Base-by-base conservation (phyloP, 2,797 vertebrate species). In the Aselliscus stoliczkanus region DNA sequence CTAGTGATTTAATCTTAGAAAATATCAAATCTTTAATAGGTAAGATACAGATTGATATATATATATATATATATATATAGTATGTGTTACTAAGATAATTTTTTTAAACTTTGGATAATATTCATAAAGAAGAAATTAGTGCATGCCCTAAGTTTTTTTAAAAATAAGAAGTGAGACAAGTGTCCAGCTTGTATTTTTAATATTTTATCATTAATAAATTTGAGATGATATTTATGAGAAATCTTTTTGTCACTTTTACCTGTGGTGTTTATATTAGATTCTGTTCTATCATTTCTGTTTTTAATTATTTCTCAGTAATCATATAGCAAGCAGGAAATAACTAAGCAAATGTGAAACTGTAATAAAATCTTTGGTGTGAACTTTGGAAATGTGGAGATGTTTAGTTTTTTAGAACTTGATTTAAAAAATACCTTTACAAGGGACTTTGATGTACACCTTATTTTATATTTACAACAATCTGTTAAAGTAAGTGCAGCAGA, bases 1-100 rank as follows among this genome's bases (percentile, higher is more conserved):
- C 99, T 97, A 99, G 99, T 98, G 99, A 99, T 97, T 97, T 99
- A 90, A 99, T 99, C 88, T 99, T 99, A 98, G 99, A 99, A 99
- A 99, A 99, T 98, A 99, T 99, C 97, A 99, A 99, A 98, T 99
- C 99, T 92, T 99, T 99, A 98, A 99, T 99, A 99, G 99, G 99
- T 99, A 99, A 98, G 96, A 64, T 69, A 67, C 96, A 65, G 67
- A n/a, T 92, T 21, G 87, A 15, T 85, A 31, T 42, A 42, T 42
- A 42, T 42, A 42, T 42, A 42, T 42, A 42, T 42, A 42, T 42
- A 42, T 42, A 42, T 42, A 42, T 93, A 50, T 88, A 83, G 21
- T 93, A 67, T 95, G 8, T 93, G 29, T 90, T 95, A 44, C 25
- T 94, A 94, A 93, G 50, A 73, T 80, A 90, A 69, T 10, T 23